Conservation (phyloP, 2,888 invertebrate genomes). For the Chrysomela aeneicollis region DNA sequence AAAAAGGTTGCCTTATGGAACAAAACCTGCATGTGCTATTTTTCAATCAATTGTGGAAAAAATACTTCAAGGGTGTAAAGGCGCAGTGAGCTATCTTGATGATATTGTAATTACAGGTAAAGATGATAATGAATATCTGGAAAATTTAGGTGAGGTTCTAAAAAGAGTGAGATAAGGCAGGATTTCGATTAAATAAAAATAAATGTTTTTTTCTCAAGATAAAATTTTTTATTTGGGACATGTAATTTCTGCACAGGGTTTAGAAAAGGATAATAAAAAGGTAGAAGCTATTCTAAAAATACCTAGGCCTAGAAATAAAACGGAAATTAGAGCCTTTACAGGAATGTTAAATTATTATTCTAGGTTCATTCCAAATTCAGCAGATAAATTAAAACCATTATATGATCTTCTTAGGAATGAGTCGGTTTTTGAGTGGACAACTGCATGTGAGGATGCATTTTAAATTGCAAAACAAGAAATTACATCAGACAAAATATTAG, state of each 20-base stretch:
- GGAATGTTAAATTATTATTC: constrained; percentile 56
- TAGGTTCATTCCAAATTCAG: constrained; percentile 50
- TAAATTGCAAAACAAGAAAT: constrained; percentile 35
- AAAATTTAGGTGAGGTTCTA: constrained; percentile 21
- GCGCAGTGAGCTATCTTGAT: constrained; percentile 41
- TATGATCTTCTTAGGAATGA: constrained; percentile 36
- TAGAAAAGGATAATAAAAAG: constrained; percentile 19
- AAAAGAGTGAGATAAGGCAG: constrained; percentile 28
- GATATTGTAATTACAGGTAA: constrained; percentile 49
- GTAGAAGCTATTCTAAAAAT: constrained; percentile 24
- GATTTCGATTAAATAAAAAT: too few species aligned
- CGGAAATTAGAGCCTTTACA: constrained; percentile 30
- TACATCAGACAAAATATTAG: constrained; percentile 23
- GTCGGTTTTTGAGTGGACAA: constrained; percentile 45
- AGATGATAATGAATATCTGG: constrained; percentile 37
- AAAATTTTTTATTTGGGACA: constrained; percentile 40
- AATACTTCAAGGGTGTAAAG: not conserved
- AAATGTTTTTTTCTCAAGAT: constrained; percentile 48
- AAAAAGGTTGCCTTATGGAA: too few species aligned
- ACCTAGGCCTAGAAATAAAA: not conserved
- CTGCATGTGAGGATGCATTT: constrained; percentile 49
- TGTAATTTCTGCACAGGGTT: constrained; percentile 3
- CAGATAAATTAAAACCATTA: constrained; percentile 48
- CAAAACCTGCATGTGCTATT: too few species aligned
- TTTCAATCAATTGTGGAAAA: too few species aligned